These are phyloP conservation scores for Sebastes paucispinis DNA, from an alignment of 2,797 vertebrate genomes.

Conservation along the genomic window DNA sequence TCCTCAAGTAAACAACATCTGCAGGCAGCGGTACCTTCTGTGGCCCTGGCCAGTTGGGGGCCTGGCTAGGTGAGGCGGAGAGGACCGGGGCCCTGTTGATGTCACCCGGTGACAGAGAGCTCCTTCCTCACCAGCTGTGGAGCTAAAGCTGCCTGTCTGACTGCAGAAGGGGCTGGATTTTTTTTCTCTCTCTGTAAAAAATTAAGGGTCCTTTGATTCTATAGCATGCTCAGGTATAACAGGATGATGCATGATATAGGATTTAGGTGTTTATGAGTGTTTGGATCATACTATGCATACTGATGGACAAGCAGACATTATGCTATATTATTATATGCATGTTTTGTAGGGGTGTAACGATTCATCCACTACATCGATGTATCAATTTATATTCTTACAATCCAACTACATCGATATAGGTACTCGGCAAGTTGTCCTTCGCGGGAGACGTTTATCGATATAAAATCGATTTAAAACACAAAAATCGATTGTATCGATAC, in stretches of 20 bases:
- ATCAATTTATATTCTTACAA: no score
- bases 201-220: not conserved
- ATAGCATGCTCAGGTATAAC: not conserved
- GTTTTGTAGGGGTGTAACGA: no score
- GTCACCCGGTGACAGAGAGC: not conserved
- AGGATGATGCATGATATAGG: not conserved
- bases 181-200: not conserved
- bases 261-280: not conserved
- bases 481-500: no score
- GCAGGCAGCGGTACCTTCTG: slow-evolving; percentile 11
- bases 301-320: not conserved
- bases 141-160: not conserved
- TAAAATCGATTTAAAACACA: no score
- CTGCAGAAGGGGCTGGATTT: not conserved
- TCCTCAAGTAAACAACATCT: slow-evolving; percentile 61
- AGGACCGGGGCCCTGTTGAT: not conserved
- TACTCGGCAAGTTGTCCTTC: no score
- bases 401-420: no score
- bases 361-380: no score
- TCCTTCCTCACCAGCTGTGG: slow-evolving; percentile 24
- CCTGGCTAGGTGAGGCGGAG: slow-evolving; percentile 20
- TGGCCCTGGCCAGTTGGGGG: slow-evolving; percentile 29
- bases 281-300: not conserved
- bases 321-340: not conserved
- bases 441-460: fast-evolving